phyloP scores from a whole-genome alignment of 1,140 invertebrate species.

The Anastatus disparis region DNA sequence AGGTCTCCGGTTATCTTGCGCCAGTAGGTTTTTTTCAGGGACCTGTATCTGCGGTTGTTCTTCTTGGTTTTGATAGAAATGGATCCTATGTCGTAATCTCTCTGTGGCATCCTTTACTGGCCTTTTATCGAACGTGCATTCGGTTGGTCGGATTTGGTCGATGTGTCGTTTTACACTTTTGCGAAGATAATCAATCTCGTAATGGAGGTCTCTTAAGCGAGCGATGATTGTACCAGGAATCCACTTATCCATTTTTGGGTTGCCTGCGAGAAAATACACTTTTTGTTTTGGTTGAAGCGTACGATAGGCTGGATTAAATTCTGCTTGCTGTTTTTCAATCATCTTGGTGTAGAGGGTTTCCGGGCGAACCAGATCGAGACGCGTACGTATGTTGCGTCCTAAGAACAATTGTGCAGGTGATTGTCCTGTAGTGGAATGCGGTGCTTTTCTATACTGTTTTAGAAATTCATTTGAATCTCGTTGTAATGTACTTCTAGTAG shows the following conservation, averaged over 20 bases:
- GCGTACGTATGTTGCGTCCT: conserved; percentile 21
- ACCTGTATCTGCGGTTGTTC: no score
- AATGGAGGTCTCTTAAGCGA: background rate
- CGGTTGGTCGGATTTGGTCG: background rate
- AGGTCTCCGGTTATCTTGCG: no score
- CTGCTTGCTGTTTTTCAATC: background rate
- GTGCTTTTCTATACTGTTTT: conserved; percentile 39
- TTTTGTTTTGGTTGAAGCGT: background rate
- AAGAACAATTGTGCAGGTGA: no score
- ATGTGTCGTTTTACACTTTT: background rate
- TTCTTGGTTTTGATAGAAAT: no score
- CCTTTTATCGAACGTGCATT: no score
- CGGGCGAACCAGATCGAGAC: conserved; percentile 11
- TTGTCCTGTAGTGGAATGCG: conserved; percentile 39
- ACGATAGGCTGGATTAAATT: background rate
- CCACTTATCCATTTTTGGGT: background rate
- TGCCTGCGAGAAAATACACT: background rate
- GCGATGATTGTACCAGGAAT: background rate
- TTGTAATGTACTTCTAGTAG: no score
- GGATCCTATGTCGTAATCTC: no score
- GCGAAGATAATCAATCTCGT: background rate
- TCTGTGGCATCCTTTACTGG: no score
- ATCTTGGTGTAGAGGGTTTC: background rate
- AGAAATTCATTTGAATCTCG: conserved; percentile 44
- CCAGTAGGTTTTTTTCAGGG: no score